Percentiles rank a stretch among this genome's conserved stretches.
Conservation (phyloP, 2,113 vertebrate genomes). For the Malaclemys terrapin region DNA sequence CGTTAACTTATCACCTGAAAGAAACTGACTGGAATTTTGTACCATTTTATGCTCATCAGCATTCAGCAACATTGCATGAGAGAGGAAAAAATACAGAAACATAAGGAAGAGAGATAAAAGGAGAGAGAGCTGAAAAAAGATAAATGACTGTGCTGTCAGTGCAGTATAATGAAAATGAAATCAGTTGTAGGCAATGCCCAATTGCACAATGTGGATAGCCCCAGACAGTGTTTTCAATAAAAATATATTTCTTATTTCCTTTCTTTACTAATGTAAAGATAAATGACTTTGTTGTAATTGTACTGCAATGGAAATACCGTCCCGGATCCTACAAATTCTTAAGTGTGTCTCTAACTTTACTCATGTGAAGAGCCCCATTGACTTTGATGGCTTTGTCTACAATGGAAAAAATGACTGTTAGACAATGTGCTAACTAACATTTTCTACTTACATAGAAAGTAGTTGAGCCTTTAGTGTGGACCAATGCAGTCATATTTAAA, state of each 20-base stretch:
- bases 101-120: constrained; percentile 68
- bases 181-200: constrained; percentile 49
- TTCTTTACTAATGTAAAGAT: constrained; percentile 74
- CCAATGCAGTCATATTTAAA: neutral
- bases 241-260: constrained; percentile 74
- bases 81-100: constrained; percentile 56
- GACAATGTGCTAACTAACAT: neutral
- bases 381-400: neutral
- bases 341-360: neutral
- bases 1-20: constrained; percentile 51
- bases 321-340: neutral
- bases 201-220: constrained; percentile 53
- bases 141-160: constrained; percentile 63
- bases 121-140: constrained; percentile 64
- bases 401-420: neutral
- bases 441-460: neutral
- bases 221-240: constrained; percentile 74
- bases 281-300: constrained; percentile 74
- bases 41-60: constrained; percentile 66
- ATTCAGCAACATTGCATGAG: constrained; percentile 61
- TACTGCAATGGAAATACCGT: constrained; percentile 70
- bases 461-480: neutral
- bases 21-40: constrained; percentile 29
- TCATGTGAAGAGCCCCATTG: neutral
- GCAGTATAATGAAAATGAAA: constrained; percentile 74